Base-by-base conservation (phyloP, 2,888 invertebrate species). In the Barypeithes pellucidus region DNA sequence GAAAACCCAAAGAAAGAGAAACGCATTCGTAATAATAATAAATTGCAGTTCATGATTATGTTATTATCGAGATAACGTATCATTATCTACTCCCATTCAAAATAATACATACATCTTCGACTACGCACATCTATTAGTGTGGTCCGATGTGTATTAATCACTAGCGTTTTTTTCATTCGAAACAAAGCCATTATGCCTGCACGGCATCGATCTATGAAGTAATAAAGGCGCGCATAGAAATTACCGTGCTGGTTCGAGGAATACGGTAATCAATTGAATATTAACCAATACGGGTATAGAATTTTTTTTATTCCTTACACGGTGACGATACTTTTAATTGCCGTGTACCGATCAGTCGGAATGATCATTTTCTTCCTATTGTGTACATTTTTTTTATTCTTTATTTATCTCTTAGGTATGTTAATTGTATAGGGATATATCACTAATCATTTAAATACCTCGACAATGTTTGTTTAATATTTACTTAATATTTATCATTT, bases 111-210 rank as follows among this genome's bases (percentile, higher is more conserved):
- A 62, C 47, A 62, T 47, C 45, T 43, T 47, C 29, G 45, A 43
- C 16, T 62, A 43, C 33, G 33, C 45, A 43, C 62, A 33, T 62
- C 62, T 62, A 62, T 62, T 62, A 62, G 45, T 47, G 62, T 33
- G 29, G 62, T 33, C 43, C 33, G 16, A 33, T 16, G 47, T 47
- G 62, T 62, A 62, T 62, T 62, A 62, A 62, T 62, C 62, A 62
- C 62, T 18, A 0, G 47, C 29, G 24, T 62, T 62, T 57, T 62
- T 62, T 62, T 33, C 47, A 62, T 43, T 14, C 4, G 43, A 29
- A 62, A 62, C 62, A 43, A 62, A 62, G 62, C 47, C 47, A 8
- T 62, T 45, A 62, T 62, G 45, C 62, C 45, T 45, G 41, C 62
- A 62, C 18, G 47, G 62, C 16, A 41, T 62, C 22, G 45, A 33